phyloP scores from a whole-genome alignment of 2,113 vertebrate species.

The Xenotilapia caudafasciata region DNA sequence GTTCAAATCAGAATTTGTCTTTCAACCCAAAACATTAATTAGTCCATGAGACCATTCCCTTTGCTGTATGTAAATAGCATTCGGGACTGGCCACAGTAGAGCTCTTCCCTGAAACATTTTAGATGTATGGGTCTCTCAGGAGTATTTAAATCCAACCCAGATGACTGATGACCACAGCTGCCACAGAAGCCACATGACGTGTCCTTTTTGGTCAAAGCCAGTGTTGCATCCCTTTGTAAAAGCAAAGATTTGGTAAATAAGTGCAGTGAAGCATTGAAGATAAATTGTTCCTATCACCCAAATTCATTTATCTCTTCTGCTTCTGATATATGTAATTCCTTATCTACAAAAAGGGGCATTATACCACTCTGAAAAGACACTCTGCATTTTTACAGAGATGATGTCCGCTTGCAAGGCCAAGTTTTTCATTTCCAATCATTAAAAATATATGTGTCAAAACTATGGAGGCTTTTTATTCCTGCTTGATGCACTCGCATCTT shows the following conservation, averaged over 20 bases:
- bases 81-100: background rate
- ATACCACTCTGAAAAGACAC: background rate
- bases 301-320: constrained; percentile 59
- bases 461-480: background rate
- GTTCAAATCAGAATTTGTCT: background rate
- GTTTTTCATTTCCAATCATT: background rate
- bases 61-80: background rate
- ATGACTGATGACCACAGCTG: constrained; percentile 60
- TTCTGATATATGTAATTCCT: constrained; percentile 50
- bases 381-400: constrained; percentile 8
- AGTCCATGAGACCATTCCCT: background rate
- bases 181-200: constrained; percentile 32
- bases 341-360: constrained; percentile 32
- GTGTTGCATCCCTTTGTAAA: constrained; percentile 33
- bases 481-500: background rate
- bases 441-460: background rate
- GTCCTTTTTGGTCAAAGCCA: constrained; percentile 41
- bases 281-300: constrained; percentile 48
- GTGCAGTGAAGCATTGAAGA: constrained; percentile 62
- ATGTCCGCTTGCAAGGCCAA: background rate
- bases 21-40: background rate
- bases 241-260: constrained; percentile 63
- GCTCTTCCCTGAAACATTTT: constrained; percentile 12
- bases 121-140: constrained; percentile 36
- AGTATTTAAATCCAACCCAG: constrained; percentile 52